Base-by-base conservation (phyloP, 2,113 vertebrate species). In the Galemys pyrenaicus region DNA sequence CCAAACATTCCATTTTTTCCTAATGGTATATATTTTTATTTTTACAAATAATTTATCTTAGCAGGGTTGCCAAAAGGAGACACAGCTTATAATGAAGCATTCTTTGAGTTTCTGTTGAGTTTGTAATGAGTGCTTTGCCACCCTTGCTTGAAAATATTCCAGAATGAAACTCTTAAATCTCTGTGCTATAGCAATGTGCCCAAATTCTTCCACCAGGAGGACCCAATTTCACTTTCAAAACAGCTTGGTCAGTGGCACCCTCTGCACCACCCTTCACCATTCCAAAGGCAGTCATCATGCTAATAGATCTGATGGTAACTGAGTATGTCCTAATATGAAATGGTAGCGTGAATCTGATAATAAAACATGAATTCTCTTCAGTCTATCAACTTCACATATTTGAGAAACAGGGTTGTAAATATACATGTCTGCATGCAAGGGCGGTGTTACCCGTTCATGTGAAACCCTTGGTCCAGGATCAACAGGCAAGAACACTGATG, bases 41-140 rank as follows among this genome's bases (percentile, higher is more conserved):
- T 84, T 41, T 64, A 77, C 44, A 91, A 94, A 92, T 91, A 87
- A 94, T 85, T 70, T 81, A 60, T 90, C 67, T 71, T 84, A 67
- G 67, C 60, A 60, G 65, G 58, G 75, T 90, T 87, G 68, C n/a
- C 0, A 4, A 68, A 44, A 84, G 79, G 26, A 91, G 54, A 70
- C 68, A 26, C 28, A 44, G 12, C n/a, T 94, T 87, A 80, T 79
- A 90, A 74, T 41, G 15, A 89, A 44, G 15, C 9, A 86, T 79
- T 94, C 60, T 54, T 2, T 80, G 58, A 58, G 54, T 70, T 37
- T 88, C 56, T 64, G 32, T 6, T 60, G 54, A 75, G 26, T 70
- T 58, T 77, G 91, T 81, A 26, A 54, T 77, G 64, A 67, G 9
- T 35, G 15, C 19, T 86, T 93, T 6, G 0, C 58, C 85, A 70